phyloP scores from a whole-genome alignment of 2,113 vertebrate species.

The Thymallus thymallus region DNA sequence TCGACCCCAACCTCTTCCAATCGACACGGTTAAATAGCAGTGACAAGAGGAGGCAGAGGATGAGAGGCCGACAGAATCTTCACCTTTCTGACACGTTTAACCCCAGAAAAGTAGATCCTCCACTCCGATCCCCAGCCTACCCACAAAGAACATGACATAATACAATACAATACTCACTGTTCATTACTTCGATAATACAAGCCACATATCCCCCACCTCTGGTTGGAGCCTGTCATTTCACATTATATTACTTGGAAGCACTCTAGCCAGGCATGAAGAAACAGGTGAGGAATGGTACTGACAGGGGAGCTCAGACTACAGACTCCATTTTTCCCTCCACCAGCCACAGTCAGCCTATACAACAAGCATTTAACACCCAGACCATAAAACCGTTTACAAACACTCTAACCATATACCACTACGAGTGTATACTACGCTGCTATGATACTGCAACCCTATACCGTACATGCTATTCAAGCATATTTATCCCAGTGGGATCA shows the following conservation, averaged over 20 bases:
- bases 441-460: neutral
- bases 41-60: neutral
- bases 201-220: slow-evolving; percentile 45
- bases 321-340: slow-evolving; percentile 12
- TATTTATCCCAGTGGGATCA: neutral
- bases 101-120: slow-evolving; percentile 20
- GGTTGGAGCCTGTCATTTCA: slow-evolving; percentile 54
- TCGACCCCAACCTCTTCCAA: slow-evolving; percentile 53
- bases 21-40: slow-evolving; percentile 50
- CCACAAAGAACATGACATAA: slow-evolving; percentile 50
- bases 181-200: slow-evolving; percentile 43
- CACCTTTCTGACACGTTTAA: slow-evolving; percentile 32
- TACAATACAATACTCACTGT: slow-evolving; percentile 32
- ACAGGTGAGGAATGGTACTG: slow-evolving; percentile 41
- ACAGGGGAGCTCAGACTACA: neutral
- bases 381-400: slow-evolving; percentile 27
- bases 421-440: slow-evolving; percentile 11
- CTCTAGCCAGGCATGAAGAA: slow-evolving; percentile 46
- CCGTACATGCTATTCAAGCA: neutral
- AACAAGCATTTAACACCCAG: slow-evolving; percentile 19
- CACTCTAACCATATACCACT: slow-evolving; percentile 6
- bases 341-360: slow-evolving; percentile 18
- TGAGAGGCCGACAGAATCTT: slow-evolving; percentile 13
- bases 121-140: neutral
- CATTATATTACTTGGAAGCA: slow-evolving; percentile 60